Base-by-base conservation (phyloP, 2,888 invertebrate species). In the Microctonus hyperodae region DNA sequence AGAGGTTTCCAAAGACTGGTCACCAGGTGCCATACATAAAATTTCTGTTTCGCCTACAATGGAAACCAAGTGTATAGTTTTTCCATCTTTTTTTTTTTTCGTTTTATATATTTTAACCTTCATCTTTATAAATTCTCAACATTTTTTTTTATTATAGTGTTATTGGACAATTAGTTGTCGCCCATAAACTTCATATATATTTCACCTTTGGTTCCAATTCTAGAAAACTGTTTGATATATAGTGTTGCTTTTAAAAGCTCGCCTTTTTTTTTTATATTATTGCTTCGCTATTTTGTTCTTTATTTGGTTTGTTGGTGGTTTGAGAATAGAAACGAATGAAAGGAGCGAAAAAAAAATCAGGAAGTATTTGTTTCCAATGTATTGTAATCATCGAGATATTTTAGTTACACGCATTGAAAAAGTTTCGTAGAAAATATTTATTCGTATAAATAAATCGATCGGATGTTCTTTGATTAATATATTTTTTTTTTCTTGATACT, bases 401-500 rank as follows among this genome's bases (percentile, higher is more conserved):
- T 37, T 37, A 1, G 37, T n/a, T 37, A n/a, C 5, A n/a, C 5
- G n/a, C 5, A n/a, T 37, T n/a, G 2, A 3, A 3, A 5, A 5
- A 37, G n/a, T 13, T 37, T 3, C n/a, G n/a, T 3, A 4, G n/a
- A 37, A 37, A n/a, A n/a, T n/a, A 37, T 37, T 13, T 35, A 10
- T 35, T 35, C 9, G 7, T 28, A 7, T 28, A 28, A n/a, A n/a
- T n/a, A n/a, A n/a, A 5, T 62, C 6, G 64, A 28, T 65, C 35
- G 57, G 55, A 48, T 55, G 60, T 64, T 60, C 56, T 31, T 50
- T 56, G 59, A 57, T 58, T 61, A 66, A 60, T 67, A 67, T 69
- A 68, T 68, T n/a, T n/a, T n/a, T n/a, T n/a, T n/a, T n/a, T n/a
- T n/a, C n/a, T n/a, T n/a, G n/a, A 16, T 44, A 44, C 44, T 44